Evolutionary conservation across 2,113 vertebrate genomes (phyloP).

Genomic region (Oreotragus oreotragus): DNA sequence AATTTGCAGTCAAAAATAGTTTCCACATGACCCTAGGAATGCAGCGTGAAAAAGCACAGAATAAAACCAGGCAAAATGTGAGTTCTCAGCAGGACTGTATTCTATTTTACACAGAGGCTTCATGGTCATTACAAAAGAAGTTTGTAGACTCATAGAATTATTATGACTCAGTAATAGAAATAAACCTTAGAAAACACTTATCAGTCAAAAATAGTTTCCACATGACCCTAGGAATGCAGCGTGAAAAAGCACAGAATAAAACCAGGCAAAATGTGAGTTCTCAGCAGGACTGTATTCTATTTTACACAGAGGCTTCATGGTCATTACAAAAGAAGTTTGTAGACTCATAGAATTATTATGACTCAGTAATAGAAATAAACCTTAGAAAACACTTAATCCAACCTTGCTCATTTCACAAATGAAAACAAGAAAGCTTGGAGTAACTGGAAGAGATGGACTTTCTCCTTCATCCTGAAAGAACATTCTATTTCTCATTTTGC

Average conservation of each 20-base stretch:
- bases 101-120: not conserved
- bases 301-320: not conserved
- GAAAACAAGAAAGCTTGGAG: not conserved
- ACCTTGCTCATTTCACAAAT: not conserved
- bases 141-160: not conserved
- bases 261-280: not conserved
- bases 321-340: not conserved
- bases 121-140: not conserved
- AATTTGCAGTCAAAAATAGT: conserved; percentile 99
- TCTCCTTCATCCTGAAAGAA: not conserved
- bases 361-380: not conserved
- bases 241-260: conserved; percentile 35
- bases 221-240: conserved; percentile 87
- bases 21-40: conserved; percentile 94
- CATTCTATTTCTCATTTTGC: not conserved
- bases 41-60: conserved; percentile 26
- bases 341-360: not conserved
- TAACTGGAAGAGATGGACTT: not conserved
- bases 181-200: not conserved
- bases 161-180: not conserved
- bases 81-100: not conserved
- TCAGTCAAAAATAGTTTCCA: no score
- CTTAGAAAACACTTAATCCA: not conserved
- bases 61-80: not conserved
- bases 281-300: not conserved